Conservation (phyloP, 2,797 vertebrate species). For the Galaxias olidus region DNA sequence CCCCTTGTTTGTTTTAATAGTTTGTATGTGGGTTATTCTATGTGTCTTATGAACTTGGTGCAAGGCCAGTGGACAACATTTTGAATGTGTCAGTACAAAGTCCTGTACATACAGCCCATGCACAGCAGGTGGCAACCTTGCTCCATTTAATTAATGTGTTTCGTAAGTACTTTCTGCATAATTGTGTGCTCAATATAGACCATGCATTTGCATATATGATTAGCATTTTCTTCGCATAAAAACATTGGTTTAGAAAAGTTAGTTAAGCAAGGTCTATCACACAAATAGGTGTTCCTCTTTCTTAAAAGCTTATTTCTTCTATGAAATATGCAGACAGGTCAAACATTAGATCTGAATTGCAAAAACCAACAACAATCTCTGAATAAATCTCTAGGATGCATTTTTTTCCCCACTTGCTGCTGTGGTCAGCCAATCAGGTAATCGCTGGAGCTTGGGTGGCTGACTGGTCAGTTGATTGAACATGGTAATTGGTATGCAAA, state of each 20-base stretch:
- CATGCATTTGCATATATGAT: constrained; percentile 65
- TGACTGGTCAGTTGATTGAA: constrained; percentile 45
- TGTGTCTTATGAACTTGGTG: too few relatives aligned
- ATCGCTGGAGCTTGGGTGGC: constrained; percentile 14
- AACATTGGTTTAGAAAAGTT: constrained; percentile 49
- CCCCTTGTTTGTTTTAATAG: not conserved
- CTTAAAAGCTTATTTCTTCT: too few relatives aligned
- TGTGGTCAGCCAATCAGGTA: constrained; percentile 5
- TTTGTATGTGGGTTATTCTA: too few relatives aligned
- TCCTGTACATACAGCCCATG: constrained; percentile 17
- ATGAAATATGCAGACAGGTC: not conserved
- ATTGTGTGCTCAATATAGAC: constrained; percentile 61
- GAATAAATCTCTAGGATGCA: too few relatives aligned
- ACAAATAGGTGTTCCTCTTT: too few relatives aligned
- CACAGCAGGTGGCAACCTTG: constrained; percentile 68
- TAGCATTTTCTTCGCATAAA: constrained; percentile 52
- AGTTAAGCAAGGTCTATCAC: constrained; percentile 32
- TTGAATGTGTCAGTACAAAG: too few relatives aligned
- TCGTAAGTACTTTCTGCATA: constrained; percentile 30
- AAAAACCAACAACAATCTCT: not conserved
- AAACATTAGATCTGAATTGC: constrained; percentile 14
- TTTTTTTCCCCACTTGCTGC: not conserved
- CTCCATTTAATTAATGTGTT: constrained; percentile 16
- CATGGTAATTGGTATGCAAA: constrained; percentile 71
- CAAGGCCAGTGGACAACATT: too few relatives aligned